Percentiles rank a stretch among this genome's conserved stretches.
Evolutionary conservation across 2,888 invertebrate genomes (phyloP).

Genomic region (Alloscopus bannaensis): DNA sequence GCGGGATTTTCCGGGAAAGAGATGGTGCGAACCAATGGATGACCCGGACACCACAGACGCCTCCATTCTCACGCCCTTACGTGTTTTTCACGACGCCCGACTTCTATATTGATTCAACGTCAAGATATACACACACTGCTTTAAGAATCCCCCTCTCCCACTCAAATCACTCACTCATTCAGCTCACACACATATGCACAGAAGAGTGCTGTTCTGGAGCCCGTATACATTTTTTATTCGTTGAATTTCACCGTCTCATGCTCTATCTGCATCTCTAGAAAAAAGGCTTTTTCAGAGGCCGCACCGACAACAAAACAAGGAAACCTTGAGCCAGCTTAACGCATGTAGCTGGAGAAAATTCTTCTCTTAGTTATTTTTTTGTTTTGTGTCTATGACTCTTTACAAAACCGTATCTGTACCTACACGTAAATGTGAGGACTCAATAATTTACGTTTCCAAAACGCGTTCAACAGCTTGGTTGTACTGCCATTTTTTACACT

Average conservation of each 20-base stretch:
- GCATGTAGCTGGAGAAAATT: too few relatives aligned
- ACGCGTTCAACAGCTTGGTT: too few relatives aligned
- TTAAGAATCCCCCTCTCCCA: slow-evolving; percentile 16
- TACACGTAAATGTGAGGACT: too few relatives aligned
- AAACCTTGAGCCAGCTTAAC: too few relatives aligned
- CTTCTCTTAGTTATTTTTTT: too few relatives aligned
- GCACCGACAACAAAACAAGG: slow-evolving; percentile 17
- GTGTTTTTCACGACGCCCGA: slow-evolving; percentile 73
- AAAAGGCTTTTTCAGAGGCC: slow-evolving; percentile 17
- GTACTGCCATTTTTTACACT: too few relatives aligned
- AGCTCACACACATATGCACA: neutral
- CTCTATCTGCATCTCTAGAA: slow-evolving; percentile 41
- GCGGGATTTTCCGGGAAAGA: slow-evolving; percentile 72
- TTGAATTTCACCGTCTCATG: neutral
- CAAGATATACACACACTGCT: slow-evolving; percentile 26
- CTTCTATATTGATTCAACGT: slow-evolving; percentile 73
- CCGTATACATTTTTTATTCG: slow-evolving; percentile 14
- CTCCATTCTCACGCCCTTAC: slow-evolving; percentile 73
- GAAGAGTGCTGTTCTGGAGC: slow-evolving; percentile 16
- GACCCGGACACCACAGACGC: slow-evolving; percentile 73
- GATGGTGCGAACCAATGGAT: slow-evolving; percentile 74
- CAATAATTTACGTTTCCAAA: too few relatives aligned
- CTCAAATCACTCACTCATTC: slow-evolving; percentile 12
- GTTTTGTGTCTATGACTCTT: too few relatives aligned
- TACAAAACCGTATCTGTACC: too few relatives aligned